phyloP scores from a whole-genome alignment of 2,797 vertebrate genomes.

The Octomys mimax region DNA sequence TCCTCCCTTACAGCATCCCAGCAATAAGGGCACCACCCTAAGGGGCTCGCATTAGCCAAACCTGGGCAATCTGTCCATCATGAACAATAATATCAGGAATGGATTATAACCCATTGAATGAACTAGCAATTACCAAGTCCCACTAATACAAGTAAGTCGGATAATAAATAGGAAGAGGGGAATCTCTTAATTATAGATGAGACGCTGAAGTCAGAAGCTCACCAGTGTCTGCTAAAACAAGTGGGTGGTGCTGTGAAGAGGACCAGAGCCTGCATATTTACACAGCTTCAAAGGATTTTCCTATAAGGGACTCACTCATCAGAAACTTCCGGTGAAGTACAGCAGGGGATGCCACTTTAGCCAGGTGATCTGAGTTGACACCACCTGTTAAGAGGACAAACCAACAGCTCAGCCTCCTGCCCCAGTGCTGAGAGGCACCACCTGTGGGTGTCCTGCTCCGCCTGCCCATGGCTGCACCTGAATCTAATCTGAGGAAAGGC shows the following conservation, averaged over 20 bases:
- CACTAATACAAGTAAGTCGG: background rate
- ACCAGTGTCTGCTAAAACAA: background rate
- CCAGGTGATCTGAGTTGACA: background rate
- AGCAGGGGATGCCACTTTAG: background rate
- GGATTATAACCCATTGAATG: background rate
- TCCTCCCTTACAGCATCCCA: background rate
- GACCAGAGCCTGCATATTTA: background rate
- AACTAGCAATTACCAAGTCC: background rate
- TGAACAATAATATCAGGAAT: background rate
- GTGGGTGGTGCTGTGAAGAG: background rate
- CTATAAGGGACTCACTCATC: background rate
- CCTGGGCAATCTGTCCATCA: background rate
- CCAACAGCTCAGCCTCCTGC: background rate
- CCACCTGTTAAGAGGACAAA: background rate
- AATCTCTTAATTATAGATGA: background rate
- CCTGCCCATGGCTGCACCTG: background rate
- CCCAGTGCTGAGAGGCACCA: background rate
- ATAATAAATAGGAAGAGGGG: background rate
- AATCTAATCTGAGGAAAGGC: background rate
- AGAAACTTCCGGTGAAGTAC: background rate
- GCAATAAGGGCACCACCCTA: background rate
- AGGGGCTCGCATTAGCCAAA: background rate
- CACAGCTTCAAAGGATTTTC: background rate
- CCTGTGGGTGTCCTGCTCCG: background rate
- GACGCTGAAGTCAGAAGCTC: background rate